These are phyloP conservation scores for Melipona beecheii DNA, from an alignment of 2,888 invertebrate species.

Conservation along the genomic window DNA sequence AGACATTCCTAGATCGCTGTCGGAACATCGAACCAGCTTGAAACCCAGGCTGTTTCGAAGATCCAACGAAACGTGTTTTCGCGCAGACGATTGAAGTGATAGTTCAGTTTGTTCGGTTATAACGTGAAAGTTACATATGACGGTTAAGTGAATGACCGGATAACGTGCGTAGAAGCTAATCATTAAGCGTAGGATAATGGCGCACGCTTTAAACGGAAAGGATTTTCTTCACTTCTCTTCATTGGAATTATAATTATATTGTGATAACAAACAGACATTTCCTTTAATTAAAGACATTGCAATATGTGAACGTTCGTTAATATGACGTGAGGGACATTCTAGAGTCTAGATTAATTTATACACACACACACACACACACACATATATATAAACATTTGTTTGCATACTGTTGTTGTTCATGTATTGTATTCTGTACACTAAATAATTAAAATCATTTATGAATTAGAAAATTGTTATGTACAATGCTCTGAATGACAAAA, in stretches of 20 bases:
- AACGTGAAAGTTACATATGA: conserved; percentile 66
- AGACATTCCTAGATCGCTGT: conserved; percentile 41
- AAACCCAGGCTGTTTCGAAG: conserved; percentile 36
- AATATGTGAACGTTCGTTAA: too few species aligned
- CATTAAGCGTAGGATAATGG: conserved; percentile 40
- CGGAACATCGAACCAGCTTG: conserved; percentile 43
- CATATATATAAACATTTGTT: too few species aligned
- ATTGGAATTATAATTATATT: neutral
- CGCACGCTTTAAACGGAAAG: neutral
- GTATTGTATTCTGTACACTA: too few species aligned
- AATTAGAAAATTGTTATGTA: too few species aligned
- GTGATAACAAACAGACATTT: too few species aligned
- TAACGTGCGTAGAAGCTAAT: conserved; percentile 40
- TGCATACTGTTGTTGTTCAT: too few species aligned
- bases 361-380: too few species aligned
- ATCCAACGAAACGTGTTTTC: conserved; percentile 50
- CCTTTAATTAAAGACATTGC: too few species aligned
- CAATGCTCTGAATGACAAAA: too few species aligned
- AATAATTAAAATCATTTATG: too few species aligned
- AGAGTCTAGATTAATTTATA: too few species aligned
- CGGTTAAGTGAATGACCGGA: conserved; percentile 59
- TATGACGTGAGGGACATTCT: too few species aligned
- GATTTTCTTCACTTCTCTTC: neutral
- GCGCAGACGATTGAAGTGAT: conserved; percentile 37
- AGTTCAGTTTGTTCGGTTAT: conserved; percentile 37